A percentile compares a stretch with the other conserved stretches of the same genome.
Evolutionary conservation across 1,140 invertebrate genomes (phyloP).

Genomic region (Sinella curviseta): DNA sequence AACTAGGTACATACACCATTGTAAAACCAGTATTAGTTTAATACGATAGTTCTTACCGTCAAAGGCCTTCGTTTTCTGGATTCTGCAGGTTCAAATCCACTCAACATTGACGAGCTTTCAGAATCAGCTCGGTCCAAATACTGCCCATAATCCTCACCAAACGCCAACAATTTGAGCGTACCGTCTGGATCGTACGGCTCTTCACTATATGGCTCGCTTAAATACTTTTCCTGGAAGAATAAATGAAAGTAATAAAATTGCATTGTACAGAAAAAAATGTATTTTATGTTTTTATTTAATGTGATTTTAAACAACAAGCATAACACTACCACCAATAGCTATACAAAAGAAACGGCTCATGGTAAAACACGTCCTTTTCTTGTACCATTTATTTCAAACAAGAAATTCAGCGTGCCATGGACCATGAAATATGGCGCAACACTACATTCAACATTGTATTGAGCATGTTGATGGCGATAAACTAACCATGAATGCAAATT

Average conservation of each 20-base stretch:
- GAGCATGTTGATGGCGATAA: no score
- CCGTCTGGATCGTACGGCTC: conserved; percentile 79
- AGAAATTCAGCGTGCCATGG: no score
- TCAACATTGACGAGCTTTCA: conserved; percentile 46
- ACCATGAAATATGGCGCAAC: no score
- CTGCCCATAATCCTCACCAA: conserved; percentile 86
- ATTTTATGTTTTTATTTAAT: neutral
- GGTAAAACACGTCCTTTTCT: no score
- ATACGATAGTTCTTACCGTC: conserved; percentile 26
- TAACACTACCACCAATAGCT: no score
- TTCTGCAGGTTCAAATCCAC: conserved; percentile 44
- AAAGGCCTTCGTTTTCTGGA: conserved; percentile 45
- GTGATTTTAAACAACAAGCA: no score
- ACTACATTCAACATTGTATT: no score
- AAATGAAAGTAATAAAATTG: conserved; percentile 43
- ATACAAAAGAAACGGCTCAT: no score
- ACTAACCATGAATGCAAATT: no score
- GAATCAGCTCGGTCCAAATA: conserved; percentile 66
- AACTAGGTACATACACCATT: neutral
- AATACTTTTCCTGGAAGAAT: conserved; percentile 77
- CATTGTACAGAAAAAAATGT: neutral
- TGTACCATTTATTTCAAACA: no score
- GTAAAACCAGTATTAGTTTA: neutral
- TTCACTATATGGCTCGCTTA: conserved; percentile 87
- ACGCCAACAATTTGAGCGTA: conserved; percentile 75